Evolutionary conservation across 2,113 vertebrate genomes (phyloP).

Genomic region (Paracanthobrama guichenoti): DNA sequence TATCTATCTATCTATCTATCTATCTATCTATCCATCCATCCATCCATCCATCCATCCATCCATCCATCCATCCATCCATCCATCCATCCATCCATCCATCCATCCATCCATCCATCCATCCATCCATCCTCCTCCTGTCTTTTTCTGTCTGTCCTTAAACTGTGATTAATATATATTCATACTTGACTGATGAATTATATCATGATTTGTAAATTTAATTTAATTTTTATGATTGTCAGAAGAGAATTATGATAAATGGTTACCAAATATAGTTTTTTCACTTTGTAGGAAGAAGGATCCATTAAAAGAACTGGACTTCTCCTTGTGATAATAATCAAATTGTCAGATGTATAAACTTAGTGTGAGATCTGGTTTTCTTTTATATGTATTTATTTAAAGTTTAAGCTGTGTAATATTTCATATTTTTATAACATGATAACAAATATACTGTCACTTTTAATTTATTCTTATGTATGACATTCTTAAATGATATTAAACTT

Average conservation of each 20-base stretch:
- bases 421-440: not conserved
- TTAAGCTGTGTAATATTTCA: constrained; percentile 10
- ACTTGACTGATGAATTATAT: too few relatives aligned
- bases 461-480: too few relatives aligned
- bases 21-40: not conserved
- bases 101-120: not conserved
- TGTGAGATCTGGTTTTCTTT: not conserved
- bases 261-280: too few relatives aligned
- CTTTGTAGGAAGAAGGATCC: not conserved
- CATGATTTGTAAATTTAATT: too few relatives aligned
- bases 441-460: not conserved
- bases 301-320: not conserved
- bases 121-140: not conserved
- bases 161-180: too few relatives aligned
- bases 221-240: too few relatives aligned
- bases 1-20: constrained; percentile 59
- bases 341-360: not conserved
- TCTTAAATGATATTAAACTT: not conserved
- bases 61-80: not conserved
- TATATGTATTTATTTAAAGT: not conserved
- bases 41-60: not conserved
- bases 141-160: not conserved
- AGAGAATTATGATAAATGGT: too few relatives aligned
- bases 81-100: not conserved
- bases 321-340: not conserved